These are phyloP conservation scores for Psittacara wagleri DNA, from an alignment of 2,113 vertebrate genomes.

Conservation along the genomic window DNA sequence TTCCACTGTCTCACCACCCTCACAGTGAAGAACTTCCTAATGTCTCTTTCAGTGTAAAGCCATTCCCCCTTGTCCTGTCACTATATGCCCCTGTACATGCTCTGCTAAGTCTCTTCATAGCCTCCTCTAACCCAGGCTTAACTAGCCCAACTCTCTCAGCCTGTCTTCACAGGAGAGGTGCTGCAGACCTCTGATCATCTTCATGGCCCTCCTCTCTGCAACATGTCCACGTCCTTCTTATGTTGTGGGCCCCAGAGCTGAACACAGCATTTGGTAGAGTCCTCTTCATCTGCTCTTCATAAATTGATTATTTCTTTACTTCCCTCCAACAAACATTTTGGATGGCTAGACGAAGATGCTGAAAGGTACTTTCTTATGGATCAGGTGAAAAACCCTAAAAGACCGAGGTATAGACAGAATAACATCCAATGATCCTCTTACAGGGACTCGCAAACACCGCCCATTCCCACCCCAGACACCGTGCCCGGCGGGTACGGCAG, in stretches of 20 bases:
- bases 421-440: fast-evolving
- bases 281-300: background rate
- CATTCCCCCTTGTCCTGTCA: background rate
- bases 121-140: background rate
- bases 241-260: background rate
- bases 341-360: background rate
- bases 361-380: background rate
- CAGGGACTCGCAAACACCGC: too few species aligned
- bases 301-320: background rate
- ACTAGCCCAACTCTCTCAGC: background rate
- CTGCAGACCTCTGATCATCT: background rate
- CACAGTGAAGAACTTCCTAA: background rate
- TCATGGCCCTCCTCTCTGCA: background rate
- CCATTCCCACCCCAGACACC: fast-evolving
- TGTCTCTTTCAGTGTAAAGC: background rate
- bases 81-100: background rate
- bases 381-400: background rate
- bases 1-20: background rate
- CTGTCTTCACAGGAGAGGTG: background rate
- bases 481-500: background rate
- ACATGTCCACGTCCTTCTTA: background rate
- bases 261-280: background rate
- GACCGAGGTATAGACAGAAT: fast-evolving
- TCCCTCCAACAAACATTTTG: background rate
- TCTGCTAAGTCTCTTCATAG: background rate